Conservation (phyloP, 2,797 vertebrate species). For the Vireo griseus region DNA sequence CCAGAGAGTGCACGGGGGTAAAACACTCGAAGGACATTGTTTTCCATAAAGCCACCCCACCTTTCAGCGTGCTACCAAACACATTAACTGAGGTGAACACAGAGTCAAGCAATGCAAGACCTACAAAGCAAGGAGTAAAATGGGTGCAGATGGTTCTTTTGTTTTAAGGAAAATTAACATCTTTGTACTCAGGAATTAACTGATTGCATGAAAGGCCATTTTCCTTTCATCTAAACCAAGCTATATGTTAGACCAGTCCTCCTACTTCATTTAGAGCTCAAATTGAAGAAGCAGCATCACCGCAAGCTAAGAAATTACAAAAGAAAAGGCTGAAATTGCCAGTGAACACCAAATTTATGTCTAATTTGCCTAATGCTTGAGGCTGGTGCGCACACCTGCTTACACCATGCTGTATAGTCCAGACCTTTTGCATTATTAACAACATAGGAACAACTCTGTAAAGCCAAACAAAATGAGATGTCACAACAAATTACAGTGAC, state of each 20-base stretch:
- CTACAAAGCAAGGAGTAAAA: background rate
- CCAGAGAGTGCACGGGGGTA: rapidly evolving
- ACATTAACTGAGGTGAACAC: background rate
- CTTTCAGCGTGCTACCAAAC: background rate
- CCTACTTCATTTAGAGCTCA: background rate
- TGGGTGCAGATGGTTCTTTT: background rate
- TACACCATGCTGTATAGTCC: background rate
- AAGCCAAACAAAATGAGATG: conserved; percentile 54
- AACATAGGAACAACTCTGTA: background rate
- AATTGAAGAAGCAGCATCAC: background rate
- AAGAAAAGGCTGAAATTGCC: conserved; percentile 35
- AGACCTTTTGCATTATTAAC: conserved; percentile 63
- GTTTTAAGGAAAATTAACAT: background rate
- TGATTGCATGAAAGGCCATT: background rate
- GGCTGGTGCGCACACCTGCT: conserved; percentile 30
- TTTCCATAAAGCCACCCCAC: background rate
- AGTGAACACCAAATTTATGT: conserved; percentile 29
- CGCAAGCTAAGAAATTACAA: background rate
- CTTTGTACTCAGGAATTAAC: background rate
- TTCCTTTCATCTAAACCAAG: background rate
- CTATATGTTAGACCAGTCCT: background rate
- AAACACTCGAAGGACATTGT: background rate
- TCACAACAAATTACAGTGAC: conserved; percentile 44
- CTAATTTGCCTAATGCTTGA: conserved; percentile 1
- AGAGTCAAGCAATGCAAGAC: background rate